Conservation (phyloP, 2,888 invertebrate species). For the Euclidia mi region DNA sequence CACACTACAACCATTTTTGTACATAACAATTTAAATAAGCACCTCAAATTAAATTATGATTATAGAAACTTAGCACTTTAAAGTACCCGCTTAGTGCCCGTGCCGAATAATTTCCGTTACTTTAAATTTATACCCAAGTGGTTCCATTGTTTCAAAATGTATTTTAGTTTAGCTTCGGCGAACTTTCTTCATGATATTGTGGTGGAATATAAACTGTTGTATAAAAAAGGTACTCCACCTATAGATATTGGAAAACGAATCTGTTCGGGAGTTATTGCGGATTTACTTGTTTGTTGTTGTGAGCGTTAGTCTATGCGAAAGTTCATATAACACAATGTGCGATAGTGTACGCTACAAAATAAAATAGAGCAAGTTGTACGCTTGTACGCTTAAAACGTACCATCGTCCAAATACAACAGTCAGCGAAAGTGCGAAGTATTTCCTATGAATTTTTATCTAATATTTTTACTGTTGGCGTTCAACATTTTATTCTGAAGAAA, state of each 20-base stretch:
- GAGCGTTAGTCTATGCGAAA: neutral
- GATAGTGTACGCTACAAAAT: conserved; percentile 17
- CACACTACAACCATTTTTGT: conserved; percentile 60
- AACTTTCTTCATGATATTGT: neutral
- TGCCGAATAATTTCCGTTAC: conserved; percentile 6
- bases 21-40: conserved; percentile 58
- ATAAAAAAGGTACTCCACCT: too few relatives aligned
- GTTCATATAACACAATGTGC: conserved; percentile 7
- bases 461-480: conserved; percentile 36
- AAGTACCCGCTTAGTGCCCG: neutral
- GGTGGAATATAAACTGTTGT: too few relatives aligned
- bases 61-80: conserved; percentile 14
- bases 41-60: conserved; percentile 49
- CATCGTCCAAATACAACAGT: conserved; percentile 25
- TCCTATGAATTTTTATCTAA: conserved; percentile 25
- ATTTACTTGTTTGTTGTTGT: neutral
- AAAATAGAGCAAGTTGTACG: conserved; percentile 31
- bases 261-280: too few relatives aligned
- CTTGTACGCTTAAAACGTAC: conserved; percentile 25
- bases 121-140: conserved; percentile 2
- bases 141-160: conserved; percentile 2
- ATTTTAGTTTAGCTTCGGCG: neutral
- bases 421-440: conserved; percentile 22
- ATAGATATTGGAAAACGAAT: too few relatives aligned
- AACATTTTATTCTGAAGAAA: conserved; percentile 26